A percentile compares a stretch with the other conserved stretches of the same genome.
phyloP scores from a whole-genome alignment of 2,888 invertebrate genomes.

The Caradrina clavipalpis region DNA sequence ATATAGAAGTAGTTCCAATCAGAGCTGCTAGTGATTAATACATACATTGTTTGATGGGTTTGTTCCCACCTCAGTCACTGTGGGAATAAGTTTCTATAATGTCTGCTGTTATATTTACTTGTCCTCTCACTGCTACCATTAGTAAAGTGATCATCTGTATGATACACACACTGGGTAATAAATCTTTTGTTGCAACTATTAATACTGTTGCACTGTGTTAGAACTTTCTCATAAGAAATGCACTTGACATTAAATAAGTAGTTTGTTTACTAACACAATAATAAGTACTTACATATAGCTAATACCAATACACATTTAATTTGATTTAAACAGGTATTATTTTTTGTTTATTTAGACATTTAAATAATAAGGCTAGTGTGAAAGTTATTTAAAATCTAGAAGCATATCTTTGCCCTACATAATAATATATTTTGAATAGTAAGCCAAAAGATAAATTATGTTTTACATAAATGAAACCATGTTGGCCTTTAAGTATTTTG shows the following conservation, averaged over 20 bases:
- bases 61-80: conserved; percentile 44
- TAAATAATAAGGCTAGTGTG: neutral
- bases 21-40: conserved; percentile 12
- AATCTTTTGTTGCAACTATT: conserved; percentile 3
- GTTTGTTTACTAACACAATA: neutral
- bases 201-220: neutral
- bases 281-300: neutral
- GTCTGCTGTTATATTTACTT: conserved; percentile 12
- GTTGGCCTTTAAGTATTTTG: neutral
- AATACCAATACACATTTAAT: too few relatives aligned
- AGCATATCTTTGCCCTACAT: neutral
- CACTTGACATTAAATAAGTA: neutral
- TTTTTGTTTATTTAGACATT: too few relatives aligned
- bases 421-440: neutral
- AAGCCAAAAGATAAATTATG: too few relatives aligned
- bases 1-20: conserved; percentile 10
- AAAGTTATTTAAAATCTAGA: neutral
- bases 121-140: conserved; percentile 15
- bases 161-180: conserved; percentile 3
- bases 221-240: conserved; percentile 8
- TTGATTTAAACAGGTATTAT: too few relatives aligned
- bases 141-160: conserved; percentile 24
- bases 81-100: conserved; percentile 45
- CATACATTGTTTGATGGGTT: conserved; percentile 31
- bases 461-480: neutral